Evolutionary conservation across 2,113 vertebrate species (phyloP), one percentile per base, ranked within the genome.

Genomic region (Pelobates fuscus): DNA sequence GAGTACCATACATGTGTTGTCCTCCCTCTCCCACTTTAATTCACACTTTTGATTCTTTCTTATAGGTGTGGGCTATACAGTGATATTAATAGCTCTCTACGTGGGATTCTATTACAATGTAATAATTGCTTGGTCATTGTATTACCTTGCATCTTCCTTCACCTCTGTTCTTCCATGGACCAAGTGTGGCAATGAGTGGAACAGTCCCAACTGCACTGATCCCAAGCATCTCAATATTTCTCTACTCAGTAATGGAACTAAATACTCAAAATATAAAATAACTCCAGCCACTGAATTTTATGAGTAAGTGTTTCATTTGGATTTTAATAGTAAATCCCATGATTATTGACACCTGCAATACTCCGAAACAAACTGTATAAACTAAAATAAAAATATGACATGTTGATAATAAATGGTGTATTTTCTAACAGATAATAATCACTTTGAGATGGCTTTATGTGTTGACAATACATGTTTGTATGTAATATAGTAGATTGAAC

Each of bases 81-180:
- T 99, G 86, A 99, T 99, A 84, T 79, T 99, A 86, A 99, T 98
- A 77, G 97, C 98, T 17, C 84, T 99, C 61, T 99, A 98, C 11
- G 96, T 99, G 41, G 98, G 98, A 80, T 99, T 99, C 92, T 99
- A 99, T 92, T 99, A 99, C 93, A 98, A 99, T 1, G 95, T 98
- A 86, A 99, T 99, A 88, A 99, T 99, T 43, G 98, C 98, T 70
- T 99, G 97, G 98, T 98, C 97, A 1, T 92, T 99, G 18, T 90
- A 96, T 90, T 99, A 99, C 85, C 91, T 99, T 78, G 95, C 94
- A 83, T 94, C 94, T 70, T 99, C 97, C 37, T 98, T 98, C 89
- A 94, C 93, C 37, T 85, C 80, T 6, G 89, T 92, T 26, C 89
- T 98, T 14, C 98, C 98, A 0, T 99, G 98, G 98, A 94, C 93